A percentile compares a stretch with the other conserved stretches of the same genome.
Conservation (phyloP, 2,797 vertebrate genomes). For the Diplodus puntazzo region DNA sequence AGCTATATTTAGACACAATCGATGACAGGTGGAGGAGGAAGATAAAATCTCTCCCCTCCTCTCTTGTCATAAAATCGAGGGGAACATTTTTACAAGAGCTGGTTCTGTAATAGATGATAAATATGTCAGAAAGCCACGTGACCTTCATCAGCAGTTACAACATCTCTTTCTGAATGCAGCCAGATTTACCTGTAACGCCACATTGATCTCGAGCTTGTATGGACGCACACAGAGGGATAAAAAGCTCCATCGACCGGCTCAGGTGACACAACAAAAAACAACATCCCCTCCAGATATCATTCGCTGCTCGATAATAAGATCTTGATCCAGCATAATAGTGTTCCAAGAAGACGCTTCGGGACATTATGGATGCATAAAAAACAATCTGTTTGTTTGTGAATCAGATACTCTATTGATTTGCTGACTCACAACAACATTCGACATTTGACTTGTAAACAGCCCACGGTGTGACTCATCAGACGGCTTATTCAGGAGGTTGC, state of each 20-base stretch:
- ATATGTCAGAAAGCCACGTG: background rate
- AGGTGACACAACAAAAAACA: background rate
- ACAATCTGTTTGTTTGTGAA: slow-evolving; percentile 24
- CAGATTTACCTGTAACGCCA: background rate
- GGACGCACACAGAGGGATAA: background rate
- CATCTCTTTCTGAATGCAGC: background rate
- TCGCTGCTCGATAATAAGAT: slow-evolving; percentile 16
- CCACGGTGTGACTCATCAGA: slow-evolving; percentile 33
- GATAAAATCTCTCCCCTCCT: background rate
- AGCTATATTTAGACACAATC: background rate
- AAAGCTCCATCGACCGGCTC: background rate
- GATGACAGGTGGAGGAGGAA: background rate
- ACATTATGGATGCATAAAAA: background rate
- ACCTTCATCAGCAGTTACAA: background rate
- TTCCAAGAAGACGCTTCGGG: background rate
- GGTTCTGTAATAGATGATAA: background rate
- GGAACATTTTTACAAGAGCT: slow-evolving; percentile 8
- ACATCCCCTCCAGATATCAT: slow-evolving; percentile 1
- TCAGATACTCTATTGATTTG: slow-evolving; percentile 32
- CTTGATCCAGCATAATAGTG: background rate
- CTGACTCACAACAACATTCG: slow-evolving; percentile 23
- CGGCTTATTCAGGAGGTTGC: slow-evolving; percentile 38
- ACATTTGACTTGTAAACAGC: slow-evolving; percentile 48
- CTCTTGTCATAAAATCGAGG: background rate
- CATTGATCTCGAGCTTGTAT: background rate